These are phyloP conservation scores for Anguilla rostrata DNA, from an alignment of 2,113 vertebrate genomes.

Conservation along the genomic window DNA sequence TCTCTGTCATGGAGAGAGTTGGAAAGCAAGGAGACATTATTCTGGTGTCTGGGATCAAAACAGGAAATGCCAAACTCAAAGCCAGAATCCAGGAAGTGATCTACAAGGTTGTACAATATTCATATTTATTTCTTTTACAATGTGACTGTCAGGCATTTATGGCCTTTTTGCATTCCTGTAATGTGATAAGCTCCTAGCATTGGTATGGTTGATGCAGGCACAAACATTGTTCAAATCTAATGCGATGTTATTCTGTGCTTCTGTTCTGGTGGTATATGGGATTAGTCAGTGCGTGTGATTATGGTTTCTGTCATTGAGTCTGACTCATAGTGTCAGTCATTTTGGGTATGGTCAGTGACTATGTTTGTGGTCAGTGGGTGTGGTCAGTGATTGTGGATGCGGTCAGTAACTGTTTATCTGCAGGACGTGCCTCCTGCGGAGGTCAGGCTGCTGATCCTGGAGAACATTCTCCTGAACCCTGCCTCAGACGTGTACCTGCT, in stretches of 20 bases:
- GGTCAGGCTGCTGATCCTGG: slow-evolving; percentile 88
- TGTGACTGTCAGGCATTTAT: no score
- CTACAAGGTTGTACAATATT: slow-evolving; percentile 61
- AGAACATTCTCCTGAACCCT: slow-evolving; percentile 93
- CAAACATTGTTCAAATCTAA: no score
- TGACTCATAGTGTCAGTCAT: neutral
- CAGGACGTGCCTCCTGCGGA: slow-evolving; percentile 90
- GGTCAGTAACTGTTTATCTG: slow-evolving; percentile 13
- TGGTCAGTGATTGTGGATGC: neutral
- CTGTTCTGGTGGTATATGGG: no score
- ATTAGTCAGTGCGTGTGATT: no score
- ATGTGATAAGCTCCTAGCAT: no score
- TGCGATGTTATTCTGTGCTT: no score
- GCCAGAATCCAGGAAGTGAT: slow-evolving; percentile 70
- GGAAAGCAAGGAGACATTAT: slow-evolving; percentile 83
- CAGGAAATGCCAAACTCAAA: slow-evolving; percentile 79
- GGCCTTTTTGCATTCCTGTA: no score
- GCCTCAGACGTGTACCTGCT: slow-evolving; percentile 85
- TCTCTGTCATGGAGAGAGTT: slow-evolving; percentile 91
- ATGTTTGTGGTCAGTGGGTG: neutral
- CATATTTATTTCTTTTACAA: neutral
- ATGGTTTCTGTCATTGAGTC: no score
- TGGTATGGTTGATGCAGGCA: no score
- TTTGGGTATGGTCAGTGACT: neutral
- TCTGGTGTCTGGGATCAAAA: slow-evolving; percentile 76